Percentiles rank a stretch among this genome's conserved stretches.
These are phyloP conservation scores for Pituophis catenifer DNA, from an alignment of 2,113 vertebrate species.

Conservation along the genomic window DNA sequence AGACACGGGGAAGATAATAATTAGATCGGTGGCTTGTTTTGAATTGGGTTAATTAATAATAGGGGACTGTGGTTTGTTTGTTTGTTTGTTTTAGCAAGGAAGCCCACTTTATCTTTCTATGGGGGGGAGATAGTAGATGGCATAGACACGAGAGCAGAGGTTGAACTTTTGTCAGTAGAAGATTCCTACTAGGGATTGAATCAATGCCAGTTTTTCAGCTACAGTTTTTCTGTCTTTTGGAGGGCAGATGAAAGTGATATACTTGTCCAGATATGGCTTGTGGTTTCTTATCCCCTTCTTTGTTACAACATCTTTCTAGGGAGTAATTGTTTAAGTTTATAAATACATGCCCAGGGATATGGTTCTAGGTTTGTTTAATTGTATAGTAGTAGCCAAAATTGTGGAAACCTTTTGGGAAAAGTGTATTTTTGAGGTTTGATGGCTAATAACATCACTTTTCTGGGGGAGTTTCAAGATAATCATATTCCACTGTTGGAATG, in stretches of 20 bases:
- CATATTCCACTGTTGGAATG: too few relatives aligned
- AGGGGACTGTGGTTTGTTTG: neutral
- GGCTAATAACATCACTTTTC: too few relatives aligned
- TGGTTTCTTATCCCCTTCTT: neutral
- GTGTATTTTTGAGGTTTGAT: too few relatives aligned
- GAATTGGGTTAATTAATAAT: neutral
- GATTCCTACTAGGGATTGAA: constrained; percentile 51
- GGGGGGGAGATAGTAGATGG: constrained; percentile 48
- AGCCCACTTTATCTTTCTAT: constrained; percentile 53
- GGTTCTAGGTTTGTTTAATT: neutral
- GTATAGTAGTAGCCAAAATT: too few relatives aligned
- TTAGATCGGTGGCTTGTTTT: neutral
- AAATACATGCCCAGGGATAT: neutral
- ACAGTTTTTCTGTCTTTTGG: constrained; percentile 1
- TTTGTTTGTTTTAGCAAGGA: constrained; percentile 38
- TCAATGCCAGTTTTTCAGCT: constrained; percentile 54
- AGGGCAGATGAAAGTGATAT: constrained; percentile 61
- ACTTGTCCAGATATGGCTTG: neutral
- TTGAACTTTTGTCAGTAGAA: constrained; percentile 54
- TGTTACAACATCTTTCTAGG: neutral
- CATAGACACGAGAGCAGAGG: constrained; percentile 54
- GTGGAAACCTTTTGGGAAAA: too few relatives aligned
- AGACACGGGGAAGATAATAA: neutral
- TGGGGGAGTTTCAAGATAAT: too few relatives aligned
- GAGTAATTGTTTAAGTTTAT: neutral